A percentile compares a stretch with the other conserved stretches of the same genome.
These are phyloP conservation scores for Plecotus auritus DNA, from an alignment of 2,113 vertebrate genomes.

Conservation along the genomic window DNA sequence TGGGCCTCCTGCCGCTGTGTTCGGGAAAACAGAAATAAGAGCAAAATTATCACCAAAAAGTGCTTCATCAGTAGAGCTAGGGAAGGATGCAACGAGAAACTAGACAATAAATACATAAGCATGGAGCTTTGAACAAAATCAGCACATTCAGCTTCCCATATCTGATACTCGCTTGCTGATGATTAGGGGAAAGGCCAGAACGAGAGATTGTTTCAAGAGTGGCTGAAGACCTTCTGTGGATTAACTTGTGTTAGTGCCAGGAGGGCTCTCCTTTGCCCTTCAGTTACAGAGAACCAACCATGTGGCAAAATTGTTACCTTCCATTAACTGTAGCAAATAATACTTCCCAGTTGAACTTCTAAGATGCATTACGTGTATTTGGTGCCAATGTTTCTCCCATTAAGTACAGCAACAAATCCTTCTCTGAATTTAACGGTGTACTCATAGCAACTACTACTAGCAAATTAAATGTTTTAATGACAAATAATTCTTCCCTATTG, in stretches of 20 bases:
- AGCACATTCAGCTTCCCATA: background rate
- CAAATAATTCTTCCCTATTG: constrained; percentile 44
- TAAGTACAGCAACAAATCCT: constrained; percentile 71
- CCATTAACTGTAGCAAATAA: constrained; percentile 81
- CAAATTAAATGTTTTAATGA: constrained; percentile 45
- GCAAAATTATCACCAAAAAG: background rate
- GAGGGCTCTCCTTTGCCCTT: constrained; percentile 64
- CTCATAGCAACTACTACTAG: constrained; percentile 73
- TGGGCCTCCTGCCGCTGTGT: background rate
- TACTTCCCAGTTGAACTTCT: constrained; percentile 77
- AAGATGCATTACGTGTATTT: constrained; percentile 68
- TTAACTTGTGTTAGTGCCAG: constrained; percentile 54
- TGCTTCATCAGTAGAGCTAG: background rate
- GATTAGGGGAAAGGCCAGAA: background rate
- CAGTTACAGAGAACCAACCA: constrained; percentile 69
- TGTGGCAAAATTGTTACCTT: constrained; percentile 78
- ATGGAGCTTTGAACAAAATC: constrained; percentile 32
- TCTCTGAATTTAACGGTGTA: constrained; percentile 70
- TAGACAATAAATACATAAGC: background rate
- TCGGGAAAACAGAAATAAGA: background rate
- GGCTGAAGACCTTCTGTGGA: constrained; percentile 41
- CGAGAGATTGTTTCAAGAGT: constrained; percentile 7
- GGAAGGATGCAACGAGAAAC: background rate
- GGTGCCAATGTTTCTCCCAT: constrained; percentile 74
- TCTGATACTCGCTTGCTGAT: background rate